Conservation (phyloP, 1,140 invertebrate genomes). For the Meloidogyne hapla region DNA sequence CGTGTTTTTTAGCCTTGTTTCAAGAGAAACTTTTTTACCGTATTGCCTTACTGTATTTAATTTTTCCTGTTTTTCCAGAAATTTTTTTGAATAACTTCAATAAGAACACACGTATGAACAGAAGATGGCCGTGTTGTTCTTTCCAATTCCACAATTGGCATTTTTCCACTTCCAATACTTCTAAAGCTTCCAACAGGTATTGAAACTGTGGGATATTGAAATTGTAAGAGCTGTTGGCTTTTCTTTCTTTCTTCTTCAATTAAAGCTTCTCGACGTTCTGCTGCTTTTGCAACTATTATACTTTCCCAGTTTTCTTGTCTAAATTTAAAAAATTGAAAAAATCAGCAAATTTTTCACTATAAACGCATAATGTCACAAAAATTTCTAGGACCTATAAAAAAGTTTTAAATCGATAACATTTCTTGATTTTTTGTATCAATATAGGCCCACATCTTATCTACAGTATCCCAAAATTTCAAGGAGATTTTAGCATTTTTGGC, state of each 20-base stretch:
- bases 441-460: too few relatives aligned
- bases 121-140: constrained; percentile 13
- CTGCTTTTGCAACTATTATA: constrained; percentile 11
- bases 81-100: too few relatives aligned
- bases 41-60: too few relatives aligned
- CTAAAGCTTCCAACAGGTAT: not conserved
- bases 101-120: constrained; percentile 26
- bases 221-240: not conserved
- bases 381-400: too few relatives aligned
- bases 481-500: too few relatives aligned
- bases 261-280: constrained; percentile 7
- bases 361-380: too few relatives aligned
- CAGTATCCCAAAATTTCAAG: too few relatives aligned
- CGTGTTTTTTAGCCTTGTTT: too few relatives aligned
- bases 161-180: not conserved
- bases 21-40: too few relatives aligned
- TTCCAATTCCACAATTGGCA: not conserved
- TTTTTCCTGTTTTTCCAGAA: too few relatives aligned
- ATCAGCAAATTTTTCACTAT: not conserved
- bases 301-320: not conserved
- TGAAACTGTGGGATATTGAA: not conserved
- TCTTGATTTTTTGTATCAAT: too few relatives aligned
- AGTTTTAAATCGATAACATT: too few relatives aligned
- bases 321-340: not conserved
- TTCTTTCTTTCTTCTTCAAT: constrained; percentile 1